Conservation (phyloP, 1,140 invertebrate species). For the Bathynomus jamesi region DNA sequence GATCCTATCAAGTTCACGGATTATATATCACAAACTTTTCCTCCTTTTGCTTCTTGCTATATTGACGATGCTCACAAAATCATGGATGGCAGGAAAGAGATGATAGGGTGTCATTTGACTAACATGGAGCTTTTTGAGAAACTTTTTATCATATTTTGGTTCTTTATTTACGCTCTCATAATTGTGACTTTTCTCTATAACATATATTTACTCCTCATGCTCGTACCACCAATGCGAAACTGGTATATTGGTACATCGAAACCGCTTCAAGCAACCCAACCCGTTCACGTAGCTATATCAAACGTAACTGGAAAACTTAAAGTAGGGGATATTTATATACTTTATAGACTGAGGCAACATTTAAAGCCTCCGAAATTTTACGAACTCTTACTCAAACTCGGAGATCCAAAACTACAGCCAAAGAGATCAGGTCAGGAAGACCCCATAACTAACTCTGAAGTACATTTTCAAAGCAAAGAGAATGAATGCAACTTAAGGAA, state of each 20-base stretch:
- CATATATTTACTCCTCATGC: not conserved
- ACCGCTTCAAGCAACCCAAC: not conserved
- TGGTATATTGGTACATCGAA: not conserved
- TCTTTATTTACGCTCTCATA: constrained; percentile 5
- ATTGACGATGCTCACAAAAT: not conserved
- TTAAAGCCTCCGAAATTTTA: not conserved
- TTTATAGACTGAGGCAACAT: constrained; percentile 2
- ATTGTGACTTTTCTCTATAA: not conserved
- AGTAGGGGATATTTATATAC: constrained; percentile 14
- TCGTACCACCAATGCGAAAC: not conserved
- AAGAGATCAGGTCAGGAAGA: not conserved
- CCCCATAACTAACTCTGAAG: not conserved
- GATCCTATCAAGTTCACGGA: constrained; percentile 20
- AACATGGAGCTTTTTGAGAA: constrained; percentile 17
- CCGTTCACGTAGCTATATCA: not conserved
- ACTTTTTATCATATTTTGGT: constrained; percentile 10
- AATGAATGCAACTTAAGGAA: not conserved
- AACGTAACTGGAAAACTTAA: not conserved
- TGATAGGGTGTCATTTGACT: constrained; percentile 9
- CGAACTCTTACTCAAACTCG: not conserved
- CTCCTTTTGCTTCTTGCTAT: constrained; percentile 3
- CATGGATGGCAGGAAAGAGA: not conserved
- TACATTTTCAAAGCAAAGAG: not conserved
- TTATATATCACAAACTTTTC: constrained; percentile 25
- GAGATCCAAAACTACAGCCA: not conserved